Conservation (phyloP, 2,888 invertebrate genomes). For the Erynnis tages region DNA sequence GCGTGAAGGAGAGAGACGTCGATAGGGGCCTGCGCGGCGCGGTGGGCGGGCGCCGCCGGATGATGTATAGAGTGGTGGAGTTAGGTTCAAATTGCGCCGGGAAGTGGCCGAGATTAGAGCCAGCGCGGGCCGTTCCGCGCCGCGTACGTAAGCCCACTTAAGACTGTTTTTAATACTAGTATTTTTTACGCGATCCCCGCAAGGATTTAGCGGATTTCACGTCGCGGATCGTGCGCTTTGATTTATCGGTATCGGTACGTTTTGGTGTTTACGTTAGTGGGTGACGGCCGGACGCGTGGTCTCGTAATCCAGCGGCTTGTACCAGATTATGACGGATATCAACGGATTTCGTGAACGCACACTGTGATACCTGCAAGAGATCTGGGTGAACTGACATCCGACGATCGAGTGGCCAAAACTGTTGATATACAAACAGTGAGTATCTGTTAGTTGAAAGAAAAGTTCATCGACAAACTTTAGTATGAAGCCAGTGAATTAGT, state of each 20-base stretch:
- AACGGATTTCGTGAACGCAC: slow-evolving; percentile 68
- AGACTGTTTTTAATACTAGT: slow-evolving; percentile 88
- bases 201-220: slow-evolving; percentile 80
- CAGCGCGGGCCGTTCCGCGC: slow-evolving; percentile 84
- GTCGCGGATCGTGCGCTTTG: slow-evolving; percentile 78
- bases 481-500: background rate
- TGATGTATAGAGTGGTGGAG: slow-evolving; percentile 89
- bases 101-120: slow-evolving; percentile 88
- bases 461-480: slow-evolving; percentile 1
- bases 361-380: slow-evolving; percentile 50
- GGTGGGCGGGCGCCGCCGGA: slow-evolving; percentile 79
- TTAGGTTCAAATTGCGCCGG: slow-evolving; percentile 88
- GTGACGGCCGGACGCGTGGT: slow-evolving; percentile 67
- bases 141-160: slow-evolving; percentile 85
- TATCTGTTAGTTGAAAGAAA: slow-evolving; percentile 37
- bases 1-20: slow-evolving; percentile 51
- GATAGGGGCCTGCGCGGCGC: slow-evolving; percentile 58
- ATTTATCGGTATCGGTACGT: slow-evolving; percentile 79
- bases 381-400: slow-evolving; percentile 27
- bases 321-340: slow-evolving; percentile 78
- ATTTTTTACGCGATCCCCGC: slow-evolving; percentile 82
- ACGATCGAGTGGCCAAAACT: slow-evolving; percentile 35
- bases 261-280: slow-evolving; percentile 79
- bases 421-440: slow-evolving; percentile 49
- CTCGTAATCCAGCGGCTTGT: slow-evolving; percentile 75